phyloP scores from a whole-genome alignment of 2,797 vertebrate species.

The Columba guinea region DNA sequence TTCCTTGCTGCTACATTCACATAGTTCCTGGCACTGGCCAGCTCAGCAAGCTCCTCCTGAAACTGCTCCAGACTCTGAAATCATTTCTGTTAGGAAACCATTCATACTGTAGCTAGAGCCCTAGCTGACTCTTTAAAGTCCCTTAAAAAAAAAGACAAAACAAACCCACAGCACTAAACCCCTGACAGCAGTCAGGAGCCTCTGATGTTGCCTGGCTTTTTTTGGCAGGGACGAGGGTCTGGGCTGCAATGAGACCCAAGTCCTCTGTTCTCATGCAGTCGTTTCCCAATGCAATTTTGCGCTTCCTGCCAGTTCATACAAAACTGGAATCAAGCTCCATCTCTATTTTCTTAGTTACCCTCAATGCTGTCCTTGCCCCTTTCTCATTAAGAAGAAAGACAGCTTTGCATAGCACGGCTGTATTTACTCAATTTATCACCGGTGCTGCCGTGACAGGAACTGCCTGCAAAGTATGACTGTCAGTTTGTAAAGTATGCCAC shows the following conservation, averaged over 20 bases:
- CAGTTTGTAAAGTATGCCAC: too few relatives aligned
- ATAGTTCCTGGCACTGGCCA: conserved; percentile 49
- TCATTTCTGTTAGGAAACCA: conserved; percentile 54
- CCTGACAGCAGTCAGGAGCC: not conserved
- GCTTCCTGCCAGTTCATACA: not conserved
- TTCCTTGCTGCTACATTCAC: conserved; percentile 61
- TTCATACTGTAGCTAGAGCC: conserved; percentile 46
- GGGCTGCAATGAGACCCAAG: not conserved
- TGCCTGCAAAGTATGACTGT: not conserved
- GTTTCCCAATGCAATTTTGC: not conserved
- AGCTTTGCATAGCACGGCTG: not conserved
- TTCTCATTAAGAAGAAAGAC: not conserved
- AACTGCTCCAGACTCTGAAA: conserved; percentile 58
- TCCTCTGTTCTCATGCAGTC: not conserved
- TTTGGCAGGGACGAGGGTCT: not conserved
- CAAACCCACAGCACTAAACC: not conserved
- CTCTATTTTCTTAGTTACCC: not conserved
- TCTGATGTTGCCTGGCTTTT: conserved; percentile 5
- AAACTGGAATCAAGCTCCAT: not conserved
- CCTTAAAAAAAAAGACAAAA: not conserved
- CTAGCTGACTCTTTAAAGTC: not conserved
- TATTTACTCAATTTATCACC: not conserved
- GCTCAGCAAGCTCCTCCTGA: conserved; percentile 58
- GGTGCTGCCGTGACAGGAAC: not conserved
- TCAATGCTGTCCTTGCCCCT: not conserved